These are phyloP conservation scores for Lacanobia wlatinum DNA, from an alignment of 2,888 invertebrate genomes.

Conservation along the genomic window DNA sequence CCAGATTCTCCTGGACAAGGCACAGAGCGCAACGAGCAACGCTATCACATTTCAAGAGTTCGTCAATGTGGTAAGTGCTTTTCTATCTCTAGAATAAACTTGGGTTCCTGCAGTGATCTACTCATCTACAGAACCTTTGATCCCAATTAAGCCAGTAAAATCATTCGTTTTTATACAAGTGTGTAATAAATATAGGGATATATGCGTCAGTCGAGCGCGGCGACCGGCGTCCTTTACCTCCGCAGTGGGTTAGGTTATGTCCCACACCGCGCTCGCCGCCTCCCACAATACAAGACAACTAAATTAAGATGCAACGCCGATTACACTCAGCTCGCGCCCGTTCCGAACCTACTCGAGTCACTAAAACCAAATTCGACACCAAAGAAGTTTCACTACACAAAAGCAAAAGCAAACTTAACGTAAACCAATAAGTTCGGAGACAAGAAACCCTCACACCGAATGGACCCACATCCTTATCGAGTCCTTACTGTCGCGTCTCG, in stretches of 20 bases:
- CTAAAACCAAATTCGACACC: constrained; percentile 64
- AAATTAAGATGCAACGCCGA: constrained; percentile 90
- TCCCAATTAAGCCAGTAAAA: constrained; percentile 76
- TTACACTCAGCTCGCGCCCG: constrained; percentile 81
- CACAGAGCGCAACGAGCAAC: constrained; percentile 92
- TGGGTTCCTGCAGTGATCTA: constrained; percentile 22
- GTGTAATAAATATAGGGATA: constrained; percentile 78
- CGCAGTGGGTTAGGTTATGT: constrained; percentile 81
- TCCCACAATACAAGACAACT: constrained; percentile 89
- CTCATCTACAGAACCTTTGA: constrained; percentile 39
- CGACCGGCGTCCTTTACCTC: constrained; percentile 74
- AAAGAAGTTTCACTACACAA: constrained; percentile 64
- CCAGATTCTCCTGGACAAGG: constrained; percentile 93
- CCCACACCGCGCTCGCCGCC: constrained; percentile 76
- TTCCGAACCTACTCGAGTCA: constrained; percentile 73
- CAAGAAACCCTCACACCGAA: constrained; percentile 72
- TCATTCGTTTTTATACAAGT: constrained; percentile 69
- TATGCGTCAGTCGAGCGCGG: constrained; percentile 72
- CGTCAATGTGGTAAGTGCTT: constrained; percentile 96
- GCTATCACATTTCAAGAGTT: constrained; percentile 98
- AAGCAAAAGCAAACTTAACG: constrained; percentile 71
- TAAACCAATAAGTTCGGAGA: constrained; percentile 74
- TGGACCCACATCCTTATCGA: constrained; percentile 83
- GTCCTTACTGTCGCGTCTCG: constrained; percentile 85
- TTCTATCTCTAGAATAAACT: neutral